A percentile compares a stretch with the other conserved stretches of the same genome.
Conservation (phyloP, 2,113 vertebrate genomes). For the Butastur rufipennis region DNA sequence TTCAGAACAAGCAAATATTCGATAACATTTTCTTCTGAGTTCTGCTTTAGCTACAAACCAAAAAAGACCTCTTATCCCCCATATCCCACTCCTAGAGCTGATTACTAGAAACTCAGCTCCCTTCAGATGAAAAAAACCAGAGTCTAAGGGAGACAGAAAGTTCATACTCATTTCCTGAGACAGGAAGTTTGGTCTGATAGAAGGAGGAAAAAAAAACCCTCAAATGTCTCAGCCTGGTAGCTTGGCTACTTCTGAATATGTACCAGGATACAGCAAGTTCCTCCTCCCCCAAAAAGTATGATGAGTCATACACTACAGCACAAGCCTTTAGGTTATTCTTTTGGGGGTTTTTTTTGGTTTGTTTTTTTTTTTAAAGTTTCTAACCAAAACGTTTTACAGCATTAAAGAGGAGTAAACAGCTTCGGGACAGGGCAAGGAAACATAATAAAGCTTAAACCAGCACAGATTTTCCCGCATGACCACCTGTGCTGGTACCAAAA, state of each 20-base stretch:
- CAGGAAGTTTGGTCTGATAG: not conserved
- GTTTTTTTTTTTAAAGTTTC: not conserved
- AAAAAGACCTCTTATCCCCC: not conserved
- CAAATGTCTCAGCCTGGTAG: not conserved
- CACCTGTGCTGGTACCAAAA: not conserved
- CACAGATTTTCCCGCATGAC: not conserved
- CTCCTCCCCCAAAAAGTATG: not conserved
- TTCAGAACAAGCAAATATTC: not conserved
- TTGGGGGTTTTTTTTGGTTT: no score
- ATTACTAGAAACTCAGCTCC: not conserved
- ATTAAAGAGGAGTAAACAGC: not conserved
- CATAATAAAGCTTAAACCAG: not conserved
- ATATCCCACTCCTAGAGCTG: not conserved
- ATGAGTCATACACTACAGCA: not conserved
- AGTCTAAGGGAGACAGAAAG: not conserved
- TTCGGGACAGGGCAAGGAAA: not conserved
- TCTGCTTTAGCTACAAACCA: not conserved
- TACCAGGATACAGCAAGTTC: constrained; percentile 15
- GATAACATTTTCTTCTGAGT: not conserved
- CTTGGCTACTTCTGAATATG: not conserved
- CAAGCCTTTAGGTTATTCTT: not conserved
- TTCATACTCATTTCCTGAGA: not conserved
- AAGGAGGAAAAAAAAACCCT: not conserved
- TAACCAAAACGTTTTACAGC: not conserved
- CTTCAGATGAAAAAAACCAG: not conserved